Conservation (phyloP, 2,888 invertebrate genomes). For the Nudaria mundana region DNA sequence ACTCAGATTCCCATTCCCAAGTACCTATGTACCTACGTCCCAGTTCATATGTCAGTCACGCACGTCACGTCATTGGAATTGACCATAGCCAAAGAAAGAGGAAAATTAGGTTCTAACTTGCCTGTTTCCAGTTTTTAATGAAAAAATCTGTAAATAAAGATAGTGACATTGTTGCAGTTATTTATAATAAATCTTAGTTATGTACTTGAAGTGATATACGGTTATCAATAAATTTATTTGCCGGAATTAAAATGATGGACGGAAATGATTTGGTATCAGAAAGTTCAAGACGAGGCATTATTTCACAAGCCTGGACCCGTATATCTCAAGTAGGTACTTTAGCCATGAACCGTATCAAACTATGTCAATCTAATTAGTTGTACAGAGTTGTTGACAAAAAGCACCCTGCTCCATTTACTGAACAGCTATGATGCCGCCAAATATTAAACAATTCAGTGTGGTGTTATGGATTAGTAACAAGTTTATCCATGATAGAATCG, state of each 20-base stretch:
- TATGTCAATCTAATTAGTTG: too few relatives aligned
- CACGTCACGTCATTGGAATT: not conserved
- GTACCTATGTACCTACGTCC: too few relatives aligned
- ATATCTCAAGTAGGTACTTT: conserved; percentile 82
- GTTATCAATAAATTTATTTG: conserved; percentile 31
- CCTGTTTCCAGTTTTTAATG: conserved; percentile 20
- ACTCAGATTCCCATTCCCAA: too few relatives aligned
- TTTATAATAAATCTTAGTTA: conserved; percentile 30
- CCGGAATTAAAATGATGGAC: conserved; percentile 81
- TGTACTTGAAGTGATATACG: conserved; percentile 37
- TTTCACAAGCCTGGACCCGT: conserved; percentile 85
- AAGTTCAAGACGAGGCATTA: conserved; percentile 80
- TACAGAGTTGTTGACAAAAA: too few relatives aligned
- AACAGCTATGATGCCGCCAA: too few relatives aligned
- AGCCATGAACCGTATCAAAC: too few relatives aligned
- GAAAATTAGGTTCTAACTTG: conserved; percentile 31
- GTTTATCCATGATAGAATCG: too few relatives aligned
- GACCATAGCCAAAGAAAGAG: conserved; percentile 16
- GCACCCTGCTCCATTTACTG: too few relatives aligned
- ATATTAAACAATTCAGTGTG: too few relatives aligned
- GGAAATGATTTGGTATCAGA: conserved; percentile 85
- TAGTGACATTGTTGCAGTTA: conserved; percentile 30
- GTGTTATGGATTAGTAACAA: too few relatives aligned
- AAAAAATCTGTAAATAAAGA: conserved; percentile 23
- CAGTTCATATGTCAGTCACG: too few relatives aligned